Percentiles rank a stretch among this genome's conserved stretches.
Evolutionary conservation across 2,888 invertebrate genomes (phyloP).

Genomic region (Odontomyia ornata): DNA sequence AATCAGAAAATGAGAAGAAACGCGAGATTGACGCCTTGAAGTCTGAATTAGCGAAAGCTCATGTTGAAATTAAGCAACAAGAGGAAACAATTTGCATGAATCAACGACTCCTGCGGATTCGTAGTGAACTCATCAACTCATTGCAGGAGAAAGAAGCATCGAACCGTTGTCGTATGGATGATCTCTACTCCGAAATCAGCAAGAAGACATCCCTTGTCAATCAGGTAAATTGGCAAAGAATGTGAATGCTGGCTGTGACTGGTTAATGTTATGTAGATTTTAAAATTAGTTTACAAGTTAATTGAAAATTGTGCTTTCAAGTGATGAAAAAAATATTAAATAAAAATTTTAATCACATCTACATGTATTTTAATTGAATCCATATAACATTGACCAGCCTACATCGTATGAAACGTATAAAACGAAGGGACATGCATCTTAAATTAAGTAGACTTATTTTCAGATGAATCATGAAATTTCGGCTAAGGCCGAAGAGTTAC

Average conservation of each 20-base stretch:
- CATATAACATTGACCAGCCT: conserved; percentile 5
- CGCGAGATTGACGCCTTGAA: conserved; percentile 54
- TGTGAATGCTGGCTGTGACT: background rate
- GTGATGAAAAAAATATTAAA: background rate
- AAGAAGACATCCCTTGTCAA: conserved; percentile 50
- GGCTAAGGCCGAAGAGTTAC: conserved; percentile 57
- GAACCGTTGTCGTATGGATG: conserved; percentile 54
- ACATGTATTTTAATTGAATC: too few species aligned
- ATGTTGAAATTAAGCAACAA: conserved; percentile 53
- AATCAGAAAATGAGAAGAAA: conserved; percentile 52
- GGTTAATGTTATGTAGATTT: conserved; percentile 23
- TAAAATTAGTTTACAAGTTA: background rate
- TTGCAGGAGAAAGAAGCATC: conserved; percentile 57
- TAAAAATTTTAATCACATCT: too few species aligned
- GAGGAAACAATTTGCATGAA: conserved; percentile 56
- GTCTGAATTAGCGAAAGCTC: conserved; percentile 53
- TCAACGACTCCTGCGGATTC: conserved; percentile 55
- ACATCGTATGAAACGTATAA: background rate
- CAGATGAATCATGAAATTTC: conserved; percentile 57
- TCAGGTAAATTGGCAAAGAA: conserved; percentile 50
- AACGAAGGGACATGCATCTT: conserved; percentile 5
- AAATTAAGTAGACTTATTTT: conserved; percentile 44
- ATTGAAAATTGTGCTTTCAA: background rate
- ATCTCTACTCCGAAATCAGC: conserved; percentile 55
- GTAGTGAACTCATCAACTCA: conserved; percentile 56